Base-by-base conservation (phyloP, 2,797 vertebrate genomes). In the Geotria australis region DNA sequence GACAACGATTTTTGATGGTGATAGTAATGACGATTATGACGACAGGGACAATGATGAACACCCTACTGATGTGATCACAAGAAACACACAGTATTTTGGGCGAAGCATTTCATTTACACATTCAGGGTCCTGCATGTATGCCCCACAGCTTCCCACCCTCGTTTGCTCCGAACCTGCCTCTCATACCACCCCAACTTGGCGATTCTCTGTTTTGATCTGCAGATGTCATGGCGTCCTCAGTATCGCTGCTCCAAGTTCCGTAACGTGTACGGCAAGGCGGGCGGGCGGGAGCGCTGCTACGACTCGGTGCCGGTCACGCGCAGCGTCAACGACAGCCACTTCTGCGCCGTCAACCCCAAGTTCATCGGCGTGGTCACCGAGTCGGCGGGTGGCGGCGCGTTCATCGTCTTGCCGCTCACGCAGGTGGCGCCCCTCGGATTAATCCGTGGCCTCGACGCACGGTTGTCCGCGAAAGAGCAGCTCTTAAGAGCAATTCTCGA, bases 191-290 rank as follows among this genome's bases (percentile, higher is more conserved):
- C 56, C 46, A 7, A 51, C 24, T 56, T 61, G 47, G 14, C n/a
- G 15, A 11, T 12, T 3, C 47, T 60, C 24, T 10, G 13, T 49
- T 56, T 48, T 63, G 57, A 47, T 61, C 58, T 2, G 1, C 72
- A 98, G 89, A 98, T 98, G 91, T 93, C 91, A 83, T 96, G 91
- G 91, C 81, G 91, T 61, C 88, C 89, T 49, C 88, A 84, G 59
- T 96, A 94, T 76, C 86, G 88, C 77, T 88, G 80, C 77, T 98
- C 91, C 75, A 98, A 98, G 74, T 98, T 96, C 75, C 80, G 88
- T 72, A 96, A 98, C 0, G 91, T 98, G 56, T 98, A 96, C 0
- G 91, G 91, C 59, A 95, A 95, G 70, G 84, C 79, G 60, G 83
- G 74, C 59, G 89, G 78, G 71, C 68, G 86, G 71, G 91, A 96